These are phyloP conservation scores for Drosophila prosaltans DNA, from an alignment of 1,140 invertebrate genomes.

Conservation along the genomic window DNA sequence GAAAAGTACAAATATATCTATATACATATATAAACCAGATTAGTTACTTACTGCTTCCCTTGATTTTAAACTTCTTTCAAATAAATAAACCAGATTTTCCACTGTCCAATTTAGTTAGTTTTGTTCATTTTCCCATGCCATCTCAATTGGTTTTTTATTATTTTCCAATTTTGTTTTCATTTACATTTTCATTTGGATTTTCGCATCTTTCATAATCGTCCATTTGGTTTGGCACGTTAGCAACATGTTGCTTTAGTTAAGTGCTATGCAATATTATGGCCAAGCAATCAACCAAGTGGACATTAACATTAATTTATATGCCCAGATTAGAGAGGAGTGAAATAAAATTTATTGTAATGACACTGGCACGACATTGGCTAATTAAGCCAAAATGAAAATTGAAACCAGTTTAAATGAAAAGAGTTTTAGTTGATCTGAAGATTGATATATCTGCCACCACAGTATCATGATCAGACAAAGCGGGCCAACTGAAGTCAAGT, in stretches of 20 bases:
- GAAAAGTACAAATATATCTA: too few species aligned
- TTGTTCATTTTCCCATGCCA: neutral
- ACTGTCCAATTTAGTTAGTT: constrained; percentile 16
- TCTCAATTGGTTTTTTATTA: neutral
- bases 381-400: constrained; percentile 53
- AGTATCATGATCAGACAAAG: constrained; percentile 17
- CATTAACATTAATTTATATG: constrained; percentile 56
- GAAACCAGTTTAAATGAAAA: constrained; percentile 46
- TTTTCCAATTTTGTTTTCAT: constrained; percentile 8
- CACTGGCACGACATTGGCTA: constrained; percentile 69
- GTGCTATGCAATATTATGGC: constrained; percentile 51
- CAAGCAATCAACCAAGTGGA: constrained; percentile 41
- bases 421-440: constrained; percentile 43
- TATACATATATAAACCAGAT: too few species aligned
- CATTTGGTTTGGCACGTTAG: constrained; percentile 51
- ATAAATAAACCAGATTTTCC: too few species aligned
- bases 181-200: constrained; percentile 6
- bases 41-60: too few species aligned
- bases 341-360: constrained; percentile 59
- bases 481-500: neutral
- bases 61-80: too few species aligned
- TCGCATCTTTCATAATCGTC: constrained; percentile 27
- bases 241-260: constrained; percentile 47
- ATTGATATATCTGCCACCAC: constrained; percentile 47
- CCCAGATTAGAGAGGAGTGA: constrained; percentile 22